A percentile compares a stretch with the other conserved stretches of the same genome.
Conservation (phyloP, 1,140 invertebrate genomes). For the Camponotus pennsylvanicus region DNA sequence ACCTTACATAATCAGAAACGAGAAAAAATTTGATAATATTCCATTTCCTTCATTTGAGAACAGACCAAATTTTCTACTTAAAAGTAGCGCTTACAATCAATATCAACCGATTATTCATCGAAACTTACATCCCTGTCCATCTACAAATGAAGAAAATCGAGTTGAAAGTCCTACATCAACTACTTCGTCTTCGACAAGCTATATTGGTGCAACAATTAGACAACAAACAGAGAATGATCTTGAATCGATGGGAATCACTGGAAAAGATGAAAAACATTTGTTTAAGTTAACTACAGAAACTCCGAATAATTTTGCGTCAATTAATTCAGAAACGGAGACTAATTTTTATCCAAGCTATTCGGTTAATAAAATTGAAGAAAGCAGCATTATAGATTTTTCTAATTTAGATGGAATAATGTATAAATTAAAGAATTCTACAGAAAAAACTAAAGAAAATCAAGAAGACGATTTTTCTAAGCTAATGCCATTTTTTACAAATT, state of each 20-base stretch:
- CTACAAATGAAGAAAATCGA: background rate
- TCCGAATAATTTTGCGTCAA: background rate
- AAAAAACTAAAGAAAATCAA: background rate
- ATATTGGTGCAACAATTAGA: background rate
- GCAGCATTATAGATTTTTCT: background rate
- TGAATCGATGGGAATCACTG: background rate
- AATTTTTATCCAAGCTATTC: background rate
- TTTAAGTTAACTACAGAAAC: background rate
- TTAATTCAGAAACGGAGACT: background rate
- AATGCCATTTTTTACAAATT: background rate
- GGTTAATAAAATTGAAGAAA: background rate
- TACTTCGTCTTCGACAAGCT: slow-evolving; percentile 7
- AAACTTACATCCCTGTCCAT: background rate
- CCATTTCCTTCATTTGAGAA: background rate
- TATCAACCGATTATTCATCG: background rate
- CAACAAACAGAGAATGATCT: background rate
- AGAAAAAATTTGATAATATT: background rate
- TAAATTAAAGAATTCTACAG: background rate
- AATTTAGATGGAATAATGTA: background rate
- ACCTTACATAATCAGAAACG: background rate
- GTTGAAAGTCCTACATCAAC: background rate
- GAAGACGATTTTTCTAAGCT: background rate
- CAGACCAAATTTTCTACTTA: slow-evolving; percentile 20
- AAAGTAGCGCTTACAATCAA: background rate
- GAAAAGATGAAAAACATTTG: slow-evolving; percentile 11